Percentiles rank a stretch among this genome's conserved stretches.
These are phyloP conservation scores for Ramazzottius varieornatus DNA, from an alignment of 2,888 invertebrate species.

Conservation along the genomic window DNA sequence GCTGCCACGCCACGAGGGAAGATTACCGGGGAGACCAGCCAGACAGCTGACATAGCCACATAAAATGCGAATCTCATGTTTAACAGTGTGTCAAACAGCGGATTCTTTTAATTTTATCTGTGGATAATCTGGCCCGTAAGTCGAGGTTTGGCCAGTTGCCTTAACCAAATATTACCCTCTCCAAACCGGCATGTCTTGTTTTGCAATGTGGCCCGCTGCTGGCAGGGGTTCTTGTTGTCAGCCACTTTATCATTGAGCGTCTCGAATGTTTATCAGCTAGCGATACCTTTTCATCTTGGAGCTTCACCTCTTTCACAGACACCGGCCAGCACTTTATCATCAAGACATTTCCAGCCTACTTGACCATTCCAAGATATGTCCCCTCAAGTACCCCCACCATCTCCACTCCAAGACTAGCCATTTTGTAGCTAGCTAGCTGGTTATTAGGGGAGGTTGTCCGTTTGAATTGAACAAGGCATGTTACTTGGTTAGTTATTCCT, in stretches of 20 bases:
- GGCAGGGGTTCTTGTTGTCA: neutral
- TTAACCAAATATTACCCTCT: neutral
- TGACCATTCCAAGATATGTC: no score
- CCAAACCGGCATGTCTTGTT: neutral
- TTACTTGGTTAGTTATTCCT: no score
- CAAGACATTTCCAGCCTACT: no score
- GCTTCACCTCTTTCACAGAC: neutral
- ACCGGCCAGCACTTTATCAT: neutral
- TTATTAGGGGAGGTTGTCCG: no score
- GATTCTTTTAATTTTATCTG: slow-evolving; percentile 3
- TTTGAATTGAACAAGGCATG: no score
- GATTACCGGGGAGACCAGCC: no score
- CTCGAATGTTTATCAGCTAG: neutral
- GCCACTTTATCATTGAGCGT: neutral
- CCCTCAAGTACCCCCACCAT: no score
- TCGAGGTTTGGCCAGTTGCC: neutral
- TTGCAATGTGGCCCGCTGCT: neutral
- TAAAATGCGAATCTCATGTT: neutral
- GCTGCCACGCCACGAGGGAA: no score
- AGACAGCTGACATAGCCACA: neutral
- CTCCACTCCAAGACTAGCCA: no score
- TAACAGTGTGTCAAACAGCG: neutral
- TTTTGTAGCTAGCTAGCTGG: no score
- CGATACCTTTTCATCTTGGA: neutral
- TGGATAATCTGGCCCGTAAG: neutral